Conservation (phyloP, 2,113 vertebrate genomes). For the Patagioenas fasciata region DNA sequence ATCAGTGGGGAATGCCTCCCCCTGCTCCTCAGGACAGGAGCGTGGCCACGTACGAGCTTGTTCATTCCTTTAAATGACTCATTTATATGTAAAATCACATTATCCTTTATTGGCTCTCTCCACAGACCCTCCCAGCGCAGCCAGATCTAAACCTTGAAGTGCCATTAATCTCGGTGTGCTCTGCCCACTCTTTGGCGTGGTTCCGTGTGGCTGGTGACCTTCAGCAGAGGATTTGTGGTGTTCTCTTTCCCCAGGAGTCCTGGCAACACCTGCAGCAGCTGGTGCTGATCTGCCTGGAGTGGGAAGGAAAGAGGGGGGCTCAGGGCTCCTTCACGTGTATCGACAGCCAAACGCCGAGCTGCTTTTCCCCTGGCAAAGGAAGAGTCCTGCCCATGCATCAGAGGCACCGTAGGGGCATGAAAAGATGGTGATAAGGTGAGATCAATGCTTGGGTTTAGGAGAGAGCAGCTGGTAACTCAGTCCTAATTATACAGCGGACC, state of each 20-base stretch:
- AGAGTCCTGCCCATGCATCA: background rate
- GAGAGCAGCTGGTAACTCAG: background rate
- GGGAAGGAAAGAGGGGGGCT: background rate
- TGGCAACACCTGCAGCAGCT: conserved; percentile 16
- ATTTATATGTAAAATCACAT: conserved; percentile 38
- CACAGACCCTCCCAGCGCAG: conserved; percentile 3
- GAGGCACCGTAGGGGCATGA: rapidly evolving
- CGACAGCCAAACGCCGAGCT: background rate
- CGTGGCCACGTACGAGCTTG: rapidly evolving
- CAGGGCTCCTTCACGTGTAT: background rate
- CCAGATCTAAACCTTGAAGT: conserved; percentile 15
- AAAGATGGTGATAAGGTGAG: background rate
- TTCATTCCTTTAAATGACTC: background rate
- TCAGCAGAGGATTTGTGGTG: conserved; percentile 9
- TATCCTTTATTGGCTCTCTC: background rate
- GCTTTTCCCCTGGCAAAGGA: background rate
- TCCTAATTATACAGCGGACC: background rate
- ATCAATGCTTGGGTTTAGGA: background rate
- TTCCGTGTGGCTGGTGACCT: conserved; percentile 32
- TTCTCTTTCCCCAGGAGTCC: background rate
- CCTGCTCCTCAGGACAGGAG: background rate
- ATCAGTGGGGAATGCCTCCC: background rate
- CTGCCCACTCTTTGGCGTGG: background rate
- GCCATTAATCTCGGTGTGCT: conserved; percentile 20
- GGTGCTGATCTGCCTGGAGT: background rate